Evolutionary conservation across 53 echinoderm and acorn worm species (phyloP).

Genomic region (Henricia sp.): DNA sequence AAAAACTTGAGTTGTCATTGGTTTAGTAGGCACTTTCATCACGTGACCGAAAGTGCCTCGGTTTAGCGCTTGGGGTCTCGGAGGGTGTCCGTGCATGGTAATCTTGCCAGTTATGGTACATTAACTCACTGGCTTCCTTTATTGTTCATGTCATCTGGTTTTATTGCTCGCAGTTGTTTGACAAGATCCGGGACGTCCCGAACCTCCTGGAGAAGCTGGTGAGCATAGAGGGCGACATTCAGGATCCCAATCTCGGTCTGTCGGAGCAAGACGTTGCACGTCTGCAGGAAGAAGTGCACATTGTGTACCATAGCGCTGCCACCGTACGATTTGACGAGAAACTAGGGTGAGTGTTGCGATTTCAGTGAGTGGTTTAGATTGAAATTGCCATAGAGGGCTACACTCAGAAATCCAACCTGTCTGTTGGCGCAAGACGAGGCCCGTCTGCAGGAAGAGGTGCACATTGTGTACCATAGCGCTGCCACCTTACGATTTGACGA

Average conservation of each 20-base stretch:
- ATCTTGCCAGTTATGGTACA: no score
- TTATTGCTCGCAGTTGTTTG: constrained; percentile 71
- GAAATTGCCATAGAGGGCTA: constrained; percentile 79
- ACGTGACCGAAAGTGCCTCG: no score
- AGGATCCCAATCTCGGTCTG: constrained; percentile 77
- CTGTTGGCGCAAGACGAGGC: constrained; percentile 75
- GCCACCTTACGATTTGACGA: constrained; percentile 96
- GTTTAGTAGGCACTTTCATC: no score
- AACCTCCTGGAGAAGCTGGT: constrained; percentile 78
- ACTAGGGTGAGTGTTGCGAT: constrained; percentile 80
- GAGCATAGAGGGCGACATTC: constrained; percentile 78
- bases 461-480: constrained; percentile 81
- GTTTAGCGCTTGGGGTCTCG: no score
- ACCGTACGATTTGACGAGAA: constrained; percentile 97
- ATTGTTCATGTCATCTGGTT: no score
- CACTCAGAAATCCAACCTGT: constrained; percentile 77
- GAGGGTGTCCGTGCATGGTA: no score
- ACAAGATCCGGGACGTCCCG: constrained; percentile 77
- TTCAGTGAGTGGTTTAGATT: no score
- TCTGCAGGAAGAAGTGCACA: constrained; percentile 74
- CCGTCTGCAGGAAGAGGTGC: constrained; percentile 74
- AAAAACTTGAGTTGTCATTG: no score
- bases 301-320: constrained; percentile 88
- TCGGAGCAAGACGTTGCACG: constrained; percentile 73
- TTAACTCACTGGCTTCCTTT: no score